Evolutionary conservation across 2,797 vertebrate species (phyloP).

Genomic region (Scleropages formosus): DNA sequence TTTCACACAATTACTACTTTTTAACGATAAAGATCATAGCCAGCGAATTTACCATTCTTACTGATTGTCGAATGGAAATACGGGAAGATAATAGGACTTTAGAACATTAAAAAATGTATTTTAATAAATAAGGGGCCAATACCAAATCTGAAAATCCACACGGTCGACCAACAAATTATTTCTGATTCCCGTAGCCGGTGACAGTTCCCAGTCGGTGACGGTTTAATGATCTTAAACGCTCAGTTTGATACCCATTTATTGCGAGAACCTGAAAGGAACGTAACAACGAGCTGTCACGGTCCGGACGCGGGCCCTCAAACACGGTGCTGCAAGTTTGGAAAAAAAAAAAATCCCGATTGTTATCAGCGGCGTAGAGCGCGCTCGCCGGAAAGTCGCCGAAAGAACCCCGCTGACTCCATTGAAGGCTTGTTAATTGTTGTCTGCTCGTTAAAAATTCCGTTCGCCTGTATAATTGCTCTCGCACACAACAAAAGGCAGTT

Average conservation of each 20-base stretch:
- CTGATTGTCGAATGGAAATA: no score
- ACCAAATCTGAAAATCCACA: no score
- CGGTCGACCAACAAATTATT: no score
- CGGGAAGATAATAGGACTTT: no score
- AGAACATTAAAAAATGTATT: no score
- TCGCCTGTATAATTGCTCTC: not conserved
- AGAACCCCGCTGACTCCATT: not conserved
- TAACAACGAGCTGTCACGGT: not conserved
- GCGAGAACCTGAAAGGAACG: not conserved
- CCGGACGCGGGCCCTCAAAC: not conserved
- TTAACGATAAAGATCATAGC: no score
- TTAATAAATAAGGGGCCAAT: no score
- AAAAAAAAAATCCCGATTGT: not conserved
- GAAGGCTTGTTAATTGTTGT: not conserved
- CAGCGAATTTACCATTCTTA: no score
- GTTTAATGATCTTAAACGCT: not conserved
- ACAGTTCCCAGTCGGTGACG: not conserved
- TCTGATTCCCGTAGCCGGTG: not conserved
- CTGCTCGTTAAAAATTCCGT: not conserved
- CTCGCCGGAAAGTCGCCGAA: not conserved
- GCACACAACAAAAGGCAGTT: not conserved
- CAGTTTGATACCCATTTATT: not conserved
- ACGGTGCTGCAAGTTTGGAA: not conserved
- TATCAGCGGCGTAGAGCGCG: not conserved
- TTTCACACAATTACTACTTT: no score